Evolutionary conservation across 2,797 vertebrate species (phyloP).

Genomic region (Cryptoprocta ferox): DNA sequence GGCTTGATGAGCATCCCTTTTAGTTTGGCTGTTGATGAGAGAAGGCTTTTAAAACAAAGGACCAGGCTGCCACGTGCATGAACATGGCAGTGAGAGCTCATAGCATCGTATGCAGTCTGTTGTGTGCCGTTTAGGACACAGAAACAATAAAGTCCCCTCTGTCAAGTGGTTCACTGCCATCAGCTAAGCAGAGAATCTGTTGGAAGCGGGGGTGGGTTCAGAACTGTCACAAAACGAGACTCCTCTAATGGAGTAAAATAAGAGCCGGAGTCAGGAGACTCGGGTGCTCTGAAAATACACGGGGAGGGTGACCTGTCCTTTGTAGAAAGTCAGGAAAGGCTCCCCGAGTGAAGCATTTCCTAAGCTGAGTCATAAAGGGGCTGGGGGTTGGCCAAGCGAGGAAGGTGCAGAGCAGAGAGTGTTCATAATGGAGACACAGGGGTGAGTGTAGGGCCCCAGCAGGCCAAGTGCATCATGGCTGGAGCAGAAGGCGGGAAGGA

Average conservation of each 20-base stretch:
- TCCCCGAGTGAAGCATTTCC: neutral
- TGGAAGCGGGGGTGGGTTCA: neutral
- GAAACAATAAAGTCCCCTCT: neutral
- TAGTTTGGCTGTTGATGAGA: neutral
- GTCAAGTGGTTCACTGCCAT: no score
- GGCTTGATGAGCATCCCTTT: neutral
- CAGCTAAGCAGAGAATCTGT: neutral
- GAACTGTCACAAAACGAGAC: neutral
- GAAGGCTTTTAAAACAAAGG: neutral
- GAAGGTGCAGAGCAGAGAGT: neutral
- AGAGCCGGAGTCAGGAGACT: neutral
- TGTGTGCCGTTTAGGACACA: neutral
- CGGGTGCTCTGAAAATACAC: fast-evolving
- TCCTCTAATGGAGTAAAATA: neutral
- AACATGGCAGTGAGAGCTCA: neutral
- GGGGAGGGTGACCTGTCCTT: no score
- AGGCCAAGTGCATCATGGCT: neutral
- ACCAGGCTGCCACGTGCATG: neutral
- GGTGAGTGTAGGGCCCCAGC: neutral
- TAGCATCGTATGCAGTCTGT: neutral
- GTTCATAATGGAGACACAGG: no score
- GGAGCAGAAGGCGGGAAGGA: neutral
- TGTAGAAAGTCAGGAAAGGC: neutral
- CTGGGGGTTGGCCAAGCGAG: neutral
- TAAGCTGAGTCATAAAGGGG: neutral